These are phyloP conservation scores for Drosophila colorata DNA, from an alignment of 2,888 invertebrate species.

Conservation along the genomic window DNA sequence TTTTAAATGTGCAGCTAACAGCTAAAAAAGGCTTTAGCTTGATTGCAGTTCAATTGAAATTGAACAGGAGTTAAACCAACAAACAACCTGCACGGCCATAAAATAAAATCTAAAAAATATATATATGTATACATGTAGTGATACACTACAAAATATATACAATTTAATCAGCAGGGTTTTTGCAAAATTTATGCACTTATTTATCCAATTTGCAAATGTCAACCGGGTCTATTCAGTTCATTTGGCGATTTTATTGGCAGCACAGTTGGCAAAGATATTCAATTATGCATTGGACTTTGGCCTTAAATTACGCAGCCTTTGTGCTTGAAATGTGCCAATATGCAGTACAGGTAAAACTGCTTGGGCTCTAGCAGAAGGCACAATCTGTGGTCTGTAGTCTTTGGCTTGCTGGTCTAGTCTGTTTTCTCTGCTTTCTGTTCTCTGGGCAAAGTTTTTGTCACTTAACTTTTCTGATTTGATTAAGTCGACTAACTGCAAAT, in stretches of 20 bases:
- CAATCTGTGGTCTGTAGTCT: background rate
- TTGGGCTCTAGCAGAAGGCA: background rate
- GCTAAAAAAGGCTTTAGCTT: background rate
- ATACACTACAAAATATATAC: background rate
- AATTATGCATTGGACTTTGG: slow-evolving; percentile 40
- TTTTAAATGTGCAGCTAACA: background rate
- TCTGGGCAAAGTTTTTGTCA: slow-evolving; percentile 65
- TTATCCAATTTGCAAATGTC: slow-evolving; percentile 12
- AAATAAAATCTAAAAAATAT: background rate
- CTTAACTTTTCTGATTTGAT: slow-evolving; percentile 74
- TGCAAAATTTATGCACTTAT: slow-evolving; percentile 12
- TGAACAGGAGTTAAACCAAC: background rate
- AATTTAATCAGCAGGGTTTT: slow-evolving; percentile 6
- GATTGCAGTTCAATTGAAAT: background rate
- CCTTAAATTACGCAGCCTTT: slow-evolving; percentile 36
- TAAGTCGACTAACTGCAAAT: slow-evolving; percentile 72
- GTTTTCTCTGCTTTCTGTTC: slow-evolving; percentile 9
- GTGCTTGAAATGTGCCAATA: background rate
- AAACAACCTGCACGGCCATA: background rate
- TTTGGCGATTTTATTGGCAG: slow-evolving; percentile 26
- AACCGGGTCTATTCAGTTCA: background rate
- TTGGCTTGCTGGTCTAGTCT: slow-evolving; percentile 11
- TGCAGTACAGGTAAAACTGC: slow-evolving; percentile 9
- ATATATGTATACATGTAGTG: background rate
- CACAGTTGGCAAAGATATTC: slow-evolving; percentile 31